These are phyloP conservation scores for Vollenhovia emeryi DNA, from an alignment of 1,140 invertebrate genomes.

Conservation along the genomic window DNA sequence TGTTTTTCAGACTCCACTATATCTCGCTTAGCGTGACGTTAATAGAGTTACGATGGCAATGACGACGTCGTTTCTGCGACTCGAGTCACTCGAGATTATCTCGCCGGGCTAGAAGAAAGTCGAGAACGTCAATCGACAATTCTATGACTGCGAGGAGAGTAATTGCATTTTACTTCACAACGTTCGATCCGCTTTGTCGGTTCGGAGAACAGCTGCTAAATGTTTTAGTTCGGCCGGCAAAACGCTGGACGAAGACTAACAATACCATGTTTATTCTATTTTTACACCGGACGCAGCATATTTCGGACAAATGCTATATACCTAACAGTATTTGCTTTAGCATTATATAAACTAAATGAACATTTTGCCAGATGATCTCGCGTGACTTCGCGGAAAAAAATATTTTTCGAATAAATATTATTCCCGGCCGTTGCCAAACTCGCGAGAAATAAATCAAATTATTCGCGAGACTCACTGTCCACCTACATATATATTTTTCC, in stretches of 20 bases:
- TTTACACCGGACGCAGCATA: conserved; percentile 18
- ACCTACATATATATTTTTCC: conserved; percentile 26
- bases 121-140: conserved; percentile 28
- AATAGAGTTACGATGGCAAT: conserved; percentile 56
- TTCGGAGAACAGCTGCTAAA: background rate
- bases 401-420: conserved; percentile 55
- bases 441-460: conserved; percentile 43
- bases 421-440: conserved; percentile 21
- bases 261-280: conserved; percentile 40
- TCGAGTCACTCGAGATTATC: conserved; percentile 50
- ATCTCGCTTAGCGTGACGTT: conserved; percentile 54
- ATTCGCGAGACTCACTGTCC: conserved; percentile 16
- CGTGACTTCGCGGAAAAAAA: conserved; percentile 52
- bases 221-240: background rate
- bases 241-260: conserved; percentile 6
- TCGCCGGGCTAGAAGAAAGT: background rate
- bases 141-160: background rate
- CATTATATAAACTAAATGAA: conserved; percentile 59
- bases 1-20: conserved; percentile 54
- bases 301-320: conserved; percentile 25
- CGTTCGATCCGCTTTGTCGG: background rate
- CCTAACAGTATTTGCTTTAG: conserved; percentile 31
- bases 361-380: conserved; percentile 51
- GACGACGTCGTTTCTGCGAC: conserved; percentile 32
- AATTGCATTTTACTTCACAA: conserved; percentile 23